phyloP scores from a whole-genome alignment of 2,113 vertebrate species.

The Gobio gobio region DNA sequence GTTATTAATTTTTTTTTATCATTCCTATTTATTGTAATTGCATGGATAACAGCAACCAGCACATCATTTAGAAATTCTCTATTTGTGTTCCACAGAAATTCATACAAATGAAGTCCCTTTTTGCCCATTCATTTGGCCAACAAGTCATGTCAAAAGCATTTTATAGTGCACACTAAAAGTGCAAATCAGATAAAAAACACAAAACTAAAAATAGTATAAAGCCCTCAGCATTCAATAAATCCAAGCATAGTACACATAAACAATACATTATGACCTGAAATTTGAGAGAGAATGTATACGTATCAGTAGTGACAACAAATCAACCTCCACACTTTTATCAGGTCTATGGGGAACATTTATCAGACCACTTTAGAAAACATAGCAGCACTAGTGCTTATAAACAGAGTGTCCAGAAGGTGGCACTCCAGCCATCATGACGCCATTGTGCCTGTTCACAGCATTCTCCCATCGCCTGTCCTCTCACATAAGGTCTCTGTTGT shows the following conservation, averaged over 20 bases:
- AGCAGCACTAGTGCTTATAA: background rate
- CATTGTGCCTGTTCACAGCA: background rate
- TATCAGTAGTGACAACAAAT: background rate
- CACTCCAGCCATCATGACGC: constrained; percentile 80
- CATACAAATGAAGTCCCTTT: background rate
- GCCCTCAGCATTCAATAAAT: background rate
- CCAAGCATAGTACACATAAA: background rate
- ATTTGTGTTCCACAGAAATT: background rate
- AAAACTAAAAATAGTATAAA: background rate
- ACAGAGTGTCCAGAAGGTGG: constrained; percentile 87
- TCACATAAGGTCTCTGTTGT: constrained; percentile 12
- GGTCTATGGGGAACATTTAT: background rate
- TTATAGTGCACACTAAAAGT: background rate
- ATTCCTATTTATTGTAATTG: background rate
- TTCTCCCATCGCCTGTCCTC: background rate
- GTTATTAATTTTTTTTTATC: background rate
- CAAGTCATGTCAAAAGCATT: background rate
- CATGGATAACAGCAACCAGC: too few species aligned
- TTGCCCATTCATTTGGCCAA: background rate
- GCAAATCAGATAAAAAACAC: background rate
- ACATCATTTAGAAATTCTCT: background rate
- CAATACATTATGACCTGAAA: background rate
- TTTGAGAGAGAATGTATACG: background rate
- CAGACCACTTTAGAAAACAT: background rate
- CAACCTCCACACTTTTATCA: background rate